Evolutionary conservation across 2,113 vertebrate species (phyloP).

Genomic region (Tringa solitaria): DNA sequence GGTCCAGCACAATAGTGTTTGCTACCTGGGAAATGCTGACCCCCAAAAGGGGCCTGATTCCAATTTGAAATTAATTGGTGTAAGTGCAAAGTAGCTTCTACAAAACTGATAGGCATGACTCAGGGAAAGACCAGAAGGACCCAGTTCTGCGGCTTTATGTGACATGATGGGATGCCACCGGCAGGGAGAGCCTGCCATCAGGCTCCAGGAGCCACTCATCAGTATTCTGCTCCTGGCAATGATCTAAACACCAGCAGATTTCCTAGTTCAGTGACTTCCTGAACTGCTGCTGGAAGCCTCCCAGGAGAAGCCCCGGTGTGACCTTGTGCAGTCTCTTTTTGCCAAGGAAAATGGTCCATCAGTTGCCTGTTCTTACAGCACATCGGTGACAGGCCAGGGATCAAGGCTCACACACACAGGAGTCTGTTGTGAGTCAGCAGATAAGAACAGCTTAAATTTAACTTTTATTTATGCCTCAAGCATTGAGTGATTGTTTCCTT

Average conservation of each 20-base stretch:
- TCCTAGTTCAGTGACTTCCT: neutral
- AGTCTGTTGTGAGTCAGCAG: neutral
- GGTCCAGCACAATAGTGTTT: rapidly evolving
- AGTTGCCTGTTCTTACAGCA: neutral
- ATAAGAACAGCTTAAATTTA: neutral
- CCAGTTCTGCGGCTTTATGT: neutral
- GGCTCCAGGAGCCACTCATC: neutral
- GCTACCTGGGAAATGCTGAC: neutral
- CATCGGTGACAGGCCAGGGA: neutral
- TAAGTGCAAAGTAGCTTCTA: neutral
- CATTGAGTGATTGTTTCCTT: neutral
- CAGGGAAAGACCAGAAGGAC: neutral
- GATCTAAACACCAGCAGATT: neutral
- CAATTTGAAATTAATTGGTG: rapidly evolving
- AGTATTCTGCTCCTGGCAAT: neutral
- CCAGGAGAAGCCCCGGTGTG: neutral
- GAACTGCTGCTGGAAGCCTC: neutral
- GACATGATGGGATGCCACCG: rapidly evolving
- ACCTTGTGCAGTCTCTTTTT: neutral
- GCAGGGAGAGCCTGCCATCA: neutral
- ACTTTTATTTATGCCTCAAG: neutral
- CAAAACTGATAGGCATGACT: rapidly evolving
- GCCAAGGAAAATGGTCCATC: neutral
- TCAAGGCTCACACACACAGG: neutral
- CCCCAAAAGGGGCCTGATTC: neutral